phyloP scores from a whole-genome alignment of 37 sponge, comb jelly and placozoan species.

The Bolinopsis microptera region DNA sequence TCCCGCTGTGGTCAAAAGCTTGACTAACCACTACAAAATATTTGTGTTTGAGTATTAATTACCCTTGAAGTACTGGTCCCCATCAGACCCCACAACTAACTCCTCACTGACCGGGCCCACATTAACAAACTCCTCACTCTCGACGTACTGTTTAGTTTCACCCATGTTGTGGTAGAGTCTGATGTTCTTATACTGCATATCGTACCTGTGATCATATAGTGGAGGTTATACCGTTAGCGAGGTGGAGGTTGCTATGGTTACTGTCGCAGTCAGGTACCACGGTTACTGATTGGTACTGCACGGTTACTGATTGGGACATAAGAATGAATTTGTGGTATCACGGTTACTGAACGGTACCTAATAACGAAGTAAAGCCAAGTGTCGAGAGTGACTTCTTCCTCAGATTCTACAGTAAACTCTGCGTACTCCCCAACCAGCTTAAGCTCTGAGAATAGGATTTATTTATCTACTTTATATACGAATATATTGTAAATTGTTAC shows the following conservation, averaged over 20 bases:
- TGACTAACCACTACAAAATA: no score
- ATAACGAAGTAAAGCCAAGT: not conserved
- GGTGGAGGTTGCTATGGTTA: not conserved
- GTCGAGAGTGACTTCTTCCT: not conserved
- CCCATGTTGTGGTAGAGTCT: slow-evolving; percentile 25
- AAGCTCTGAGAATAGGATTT: slow-evolving; percentile 16
- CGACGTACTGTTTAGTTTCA: not conserved
- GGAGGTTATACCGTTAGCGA: not conserved
- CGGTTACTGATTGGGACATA: not conserved
- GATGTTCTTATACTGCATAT: slow-evolving; percentile 38
- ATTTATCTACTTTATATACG: no score
- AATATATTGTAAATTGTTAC: no score
- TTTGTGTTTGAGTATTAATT: no score
- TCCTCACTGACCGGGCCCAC: not conserved
- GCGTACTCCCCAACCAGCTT: slow-evolving; percentile 33
- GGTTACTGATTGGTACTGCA: not conserved
- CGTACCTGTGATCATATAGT: not conserved
- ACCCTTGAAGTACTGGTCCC: not conserved
- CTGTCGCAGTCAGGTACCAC: not conserved
- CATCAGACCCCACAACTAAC: not conserved
- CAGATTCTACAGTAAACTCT: not conserved
- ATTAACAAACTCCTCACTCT: not conserved
- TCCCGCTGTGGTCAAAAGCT: no score
- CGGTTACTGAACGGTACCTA: no score
- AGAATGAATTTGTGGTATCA: no score